A percentile compares a stretch with the other conserved stretches of the same genome.
Evolutionary conservation across 2,888 invertebrate species (phyloP).

Genomic region (Eupithecia pulchellata): DNA sequence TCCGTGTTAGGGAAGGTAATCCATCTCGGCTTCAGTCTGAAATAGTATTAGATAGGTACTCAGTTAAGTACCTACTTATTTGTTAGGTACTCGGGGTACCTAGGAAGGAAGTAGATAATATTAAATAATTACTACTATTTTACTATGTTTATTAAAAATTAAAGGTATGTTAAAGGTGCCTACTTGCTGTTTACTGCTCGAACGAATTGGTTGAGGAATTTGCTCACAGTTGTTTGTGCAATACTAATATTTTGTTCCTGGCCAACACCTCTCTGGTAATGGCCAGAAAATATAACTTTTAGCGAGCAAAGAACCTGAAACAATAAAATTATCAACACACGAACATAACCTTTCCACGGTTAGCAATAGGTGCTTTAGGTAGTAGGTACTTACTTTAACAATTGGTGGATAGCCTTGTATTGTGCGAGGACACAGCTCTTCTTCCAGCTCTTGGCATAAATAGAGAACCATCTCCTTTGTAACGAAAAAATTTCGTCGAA

Average conservation of each 20-base stretch:
- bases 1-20: background rate
- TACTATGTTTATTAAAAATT: too few relatives aligned
- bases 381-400: too few relatives aligned
- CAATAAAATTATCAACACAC: background rate
- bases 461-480: background rate
- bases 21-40: background rate
- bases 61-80: too few relatives aligned
- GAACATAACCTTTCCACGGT: conserved; percentile 11
- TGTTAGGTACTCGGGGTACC: too few relatives aligned
- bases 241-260: conserved; percentile 6
- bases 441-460: background rate
- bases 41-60: too few relatives aligned
- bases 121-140: too few relatives aligned
- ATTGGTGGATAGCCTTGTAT: background rate
- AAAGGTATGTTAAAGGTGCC: background rate
- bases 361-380: too few relatives aligned
- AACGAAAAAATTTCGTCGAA: conserved; percentile 1
- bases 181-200: background rate
- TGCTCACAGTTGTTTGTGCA: background rate
- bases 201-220: background rate
- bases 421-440: conserved; percentile 3
- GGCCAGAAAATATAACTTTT: background rate
- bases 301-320: conserved; percentile 3
- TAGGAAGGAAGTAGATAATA: too few relatives aligned
- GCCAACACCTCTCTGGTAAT: conserved; percentile 7